Evolutionary conservation across 1,140 invertebrate genomes (phyloP), one percentile per base, ranked within the genome.

Genomic region (Drosophila micromelanica): DNA sequence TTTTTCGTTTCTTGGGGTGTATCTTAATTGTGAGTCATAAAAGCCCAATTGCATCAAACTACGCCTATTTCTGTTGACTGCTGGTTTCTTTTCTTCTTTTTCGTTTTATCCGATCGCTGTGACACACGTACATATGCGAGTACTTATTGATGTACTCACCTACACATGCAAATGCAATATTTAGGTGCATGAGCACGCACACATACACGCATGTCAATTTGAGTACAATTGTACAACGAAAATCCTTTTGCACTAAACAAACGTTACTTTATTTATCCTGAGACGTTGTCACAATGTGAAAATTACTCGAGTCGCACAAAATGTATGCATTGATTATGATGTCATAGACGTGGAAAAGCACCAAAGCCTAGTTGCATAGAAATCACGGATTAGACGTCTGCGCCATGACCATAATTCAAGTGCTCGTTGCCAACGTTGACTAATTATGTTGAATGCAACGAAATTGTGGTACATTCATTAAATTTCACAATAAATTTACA

Each of bases 11-110:
- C 74, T 73, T 75, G 52, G 72, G 81, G 82, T 86, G 75, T 86
- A 78, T 71, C 81, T 80, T 87, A 75, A 78, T 80, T 65, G 78
- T 86, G 82, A 86, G 64, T 86, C 82, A 86, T 76, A 75, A 76
- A 76, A 75, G 78, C 86, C 76, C 72, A 80, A 80, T 81, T 86
- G 82, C 70, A 74, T 46, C 49, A 74, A 74, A 86, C 65, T 60
- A 73, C 72, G 75, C 51, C 70, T 76, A 77, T 59, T 73, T 61
- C 63, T 69, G 70, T 65, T 67, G 61, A 52, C 68, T 75, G 71
- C 54, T 62, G 72, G 56, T 76, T 57, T 65, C 57, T 37, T 42
- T 49, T 59, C 32, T 68, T 52, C 55, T 48, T 45, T 35, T 42
- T 30, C 70, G 60, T 76, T 79, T 80, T 59, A 75, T 80, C 69